A percentile compares a stretch with the other conserved stretches of the same genome.
Conservation (phyloP, 2,888 invertebrate species). For the Rapana venosa region DNA sequence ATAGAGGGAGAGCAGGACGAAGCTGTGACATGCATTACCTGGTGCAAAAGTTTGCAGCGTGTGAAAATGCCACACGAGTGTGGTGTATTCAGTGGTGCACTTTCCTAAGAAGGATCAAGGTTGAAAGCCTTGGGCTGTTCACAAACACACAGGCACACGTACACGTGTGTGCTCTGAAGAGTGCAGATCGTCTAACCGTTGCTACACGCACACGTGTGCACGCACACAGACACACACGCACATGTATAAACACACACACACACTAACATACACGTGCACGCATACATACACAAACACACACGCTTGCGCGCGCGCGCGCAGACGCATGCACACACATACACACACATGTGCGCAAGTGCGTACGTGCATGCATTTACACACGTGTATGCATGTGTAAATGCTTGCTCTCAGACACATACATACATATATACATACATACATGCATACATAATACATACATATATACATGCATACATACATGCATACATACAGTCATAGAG, state of each 20-base stretch:
- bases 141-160: too few species aligned
- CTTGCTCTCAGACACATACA: not conserved
- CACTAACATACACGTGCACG: not conserved
- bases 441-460: not conserved
- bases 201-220: too few species aligned
- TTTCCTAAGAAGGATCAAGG: too few species aligned
- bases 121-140: too few species aligned
- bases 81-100: too few species aligned
- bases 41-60: too few species aligned
- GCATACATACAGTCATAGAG: not conserved
- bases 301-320: too few species aligned
- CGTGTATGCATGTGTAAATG: not conserved
- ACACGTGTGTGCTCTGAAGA: too few species aligned
- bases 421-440: not conserved
- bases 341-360: not conserved
- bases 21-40: too few species aligned
- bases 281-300: not conserved
- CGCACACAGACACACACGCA: not conserved
- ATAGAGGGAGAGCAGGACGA: too few species aligned
- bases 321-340: not conserved
- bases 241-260: not conserved
- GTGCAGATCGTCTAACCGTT: too few species aligned
- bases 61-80: too few species aligned
- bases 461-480: conserved; percentile 8
- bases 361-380: not conserved